A percentile compares a stretch with the other conserved stretches of the same genome.
These are phyloP conservation scores for Burhinus oedicnemus DNA, from an alignment of 2,113 vertebrate species.

Conservation along the genomic window DNA sequence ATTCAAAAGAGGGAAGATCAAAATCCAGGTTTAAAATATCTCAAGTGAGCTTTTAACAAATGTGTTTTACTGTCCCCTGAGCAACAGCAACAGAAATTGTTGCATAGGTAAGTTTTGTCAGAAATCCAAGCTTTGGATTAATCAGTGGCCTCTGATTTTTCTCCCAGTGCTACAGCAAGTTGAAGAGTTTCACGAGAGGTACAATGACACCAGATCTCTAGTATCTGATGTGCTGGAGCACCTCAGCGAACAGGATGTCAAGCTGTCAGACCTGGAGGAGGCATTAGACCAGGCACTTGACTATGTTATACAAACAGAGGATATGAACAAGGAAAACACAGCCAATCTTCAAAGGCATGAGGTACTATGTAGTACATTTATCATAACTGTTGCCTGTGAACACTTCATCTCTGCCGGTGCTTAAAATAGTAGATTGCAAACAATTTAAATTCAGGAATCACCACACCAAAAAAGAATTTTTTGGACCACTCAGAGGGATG, in stretches of 20 bases:
- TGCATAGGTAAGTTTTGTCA: not conserved
- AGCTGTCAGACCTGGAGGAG: constrained; percentile 79
- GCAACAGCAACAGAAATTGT: not conserved
- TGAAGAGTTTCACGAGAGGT: constrained; percentile 82
- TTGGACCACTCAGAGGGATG: not conserved
- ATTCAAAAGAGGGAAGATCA: not conserved
- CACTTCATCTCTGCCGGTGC: not conserved
- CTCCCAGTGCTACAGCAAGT: constrained; percentile 78
- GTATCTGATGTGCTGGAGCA: constrained; percentile 80
- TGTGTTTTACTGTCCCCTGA: not conserved
- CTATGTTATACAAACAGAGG: constrained; percentile 71
- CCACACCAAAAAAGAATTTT: not conserved
- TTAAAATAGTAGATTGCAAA: not conserved
- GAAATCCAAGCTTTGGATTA: not conserved
- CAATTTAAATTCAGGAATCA: not conserved
- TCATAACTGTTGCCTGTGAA: not conserved
- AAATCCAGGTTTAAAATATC: not conserved
- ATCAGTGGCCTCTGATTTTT: not conserved
- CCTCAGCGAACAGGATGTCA: constrained; percentile 77
- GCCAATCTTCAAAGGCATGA: constrained; percentile 79
- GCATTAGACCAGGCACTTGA: constrained; percentile 77
- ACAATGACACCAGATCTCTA: constrained; percentile 81
- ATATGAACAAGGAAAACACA: constrained; percentile 79
- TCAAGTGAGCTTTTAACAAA: not conserved
- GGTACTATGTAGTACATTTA: constrained; percentile 72